Evolutionary conservation across 2,888 invertebrate species (phyloP), one percentile per base, ranked within the genome.

Genomic region (Polydesmus complanatus): DNA sequence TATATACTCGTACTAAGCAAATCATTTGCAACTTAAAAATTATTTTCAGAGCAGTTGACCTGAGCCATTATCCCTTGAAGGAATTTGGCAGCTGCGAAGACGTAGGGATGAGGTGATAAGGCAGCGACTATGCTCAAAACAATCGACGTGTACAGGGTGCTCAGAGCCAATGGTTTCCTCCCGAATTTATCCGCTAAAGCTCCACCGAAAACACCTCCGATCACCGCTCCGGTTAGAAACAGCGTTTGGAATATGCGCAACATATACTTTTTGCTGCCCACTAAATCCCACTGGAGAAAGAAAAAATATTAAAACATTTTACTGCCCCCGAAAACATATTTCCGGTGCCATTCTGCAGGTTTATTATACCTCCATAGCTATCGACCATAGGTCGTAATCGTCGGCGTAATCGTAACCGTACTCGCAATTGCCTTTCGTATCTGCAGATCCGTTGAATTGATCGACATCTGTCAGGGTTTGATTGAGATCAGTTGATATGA

Each of bases 111-210:
- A 23, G 60, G 27, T 1, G 54, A 54, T 14, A 60, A 26, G 19
- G 54, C 60, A 23, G 60, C 37, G 5, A 60, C 22, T 25, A 60
- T 47, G 21, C 54, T 54, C 8, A 60, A 48, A 3, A 25, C 54
- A 23, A 60, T 60, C 18, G 60, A 60, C 2, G 47, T 58, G 27
- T 66, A 63, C 2, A 64, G 47, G 3, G 65, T 64, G 47, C 58
- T 27, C 23, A 66, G 55, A 25, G 62, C 61, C 27, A 65, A 56
- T 23, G 62, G 61, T 27, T 65, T 60, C 1, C 66, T 56, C 1
- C 66, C 63, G 19, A 53, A 61, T 19, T 58, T 57, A 27, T 63
- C 63, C n/a, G 58, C 58, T 11, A 59, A 22, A 5, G 61, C 53
- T 5, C 63, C 63, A 19, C 58, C 58, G 19, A 63, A 61, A 5